Base-by-base conservation (phyloP, 2,797 vertebrate genomes). In the Remorina albescens region DNA sequence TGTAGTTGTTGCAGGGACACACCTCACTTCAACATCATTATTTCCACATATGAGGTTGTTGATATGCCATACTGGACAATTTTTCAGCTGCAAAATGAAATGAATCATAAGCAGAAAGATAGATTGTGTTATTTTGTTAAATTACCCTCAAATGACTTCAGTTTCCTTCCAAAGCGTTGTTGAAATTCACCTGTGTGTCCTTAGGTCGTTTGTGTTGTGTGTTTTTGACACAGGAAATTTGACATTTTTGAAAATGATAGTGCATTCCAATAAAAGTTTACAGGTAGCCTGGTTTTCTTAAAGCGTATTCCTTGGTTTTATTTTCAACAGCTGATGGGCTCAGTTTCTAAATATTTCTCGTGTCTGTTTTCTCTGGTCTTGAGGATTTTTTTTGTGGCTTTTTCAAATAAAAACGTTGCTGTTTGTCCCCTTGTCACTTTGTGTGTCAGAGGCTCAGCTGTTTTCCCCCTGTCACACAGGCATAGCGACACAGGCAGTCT, bases 391-490 rank as follows among this genome's bases (percentile, higher is more conserved):
- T 56, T 62, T 49, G 53, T 50, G 44, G 59, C 65, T 39, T 39
- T 74, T 68, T 65, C 63, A 46, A 74, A 61, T 82, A 84, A 80
- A 53, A 55, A 57, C 67, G 64, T 65, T 56, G 76, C 47, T 54
- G 51, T 54, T 78, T 46, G 63, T 71, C 30, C 72, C 30, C 56
- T 57, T 72, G 60, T 76, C 74, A 61, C 72, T 63, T 50, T 76
- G 57, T 28, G 71, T 75, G 73, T 58, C 76, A 58, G 67, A 55
- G 57, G 61, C 78, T 81, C 81, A 85, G 84, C 79, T 86, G 76
- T 67, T 39, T 6, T 2, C 23, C 41, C 53, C 8, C 46, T 60
- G 62, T 47, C 74, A 66, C 62, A 50, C 62, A 47, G 37, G 11
- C 59, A 36, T 8, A 47, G 49, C 82, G 72, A 77, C 59, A 67